These are phyloP conservation scores for Alexandromys fortis DNA, from an alignment of 2,113 vertebrate genomes.

Conservation along the genomic window DNA sequence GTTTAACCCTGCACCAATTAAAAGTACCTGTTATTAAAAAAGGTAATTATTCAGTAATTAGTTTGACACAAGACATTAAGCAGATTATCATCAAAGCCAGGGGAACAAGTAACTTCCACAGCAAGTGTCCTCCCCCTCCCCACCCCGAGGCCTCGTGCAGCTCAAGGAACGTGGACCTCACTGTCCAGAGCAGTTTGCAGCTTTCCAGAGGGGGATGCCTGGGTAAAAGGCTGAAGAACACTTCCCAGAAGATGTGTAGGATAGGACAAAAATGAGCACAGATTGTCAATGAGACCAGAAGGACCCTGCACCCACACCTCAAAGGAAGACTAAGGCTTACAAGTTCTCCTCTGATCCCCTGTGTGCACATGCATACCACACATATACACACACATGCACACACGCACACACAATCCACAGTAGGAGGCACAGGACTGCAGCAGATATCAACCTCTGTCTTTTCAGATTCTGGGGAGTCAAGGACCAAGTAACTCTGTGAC, in stretches of 20 bases:
- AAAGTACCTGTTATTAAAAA: conserved; percentile 80
- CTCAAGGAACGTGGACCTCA: not conserved
- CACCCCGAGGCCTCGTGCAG: not conserved
- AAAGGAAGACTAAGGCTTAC: not conserved
- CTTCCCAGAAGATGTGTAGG: not conserved
- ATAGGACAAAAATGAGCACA: fast-evolving
- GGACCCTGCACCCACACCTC: not conserved
- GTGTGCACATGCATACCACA: not conserved
- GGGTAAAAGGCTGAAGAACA: not conserved
- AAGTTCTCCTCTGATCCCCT: not conserved
- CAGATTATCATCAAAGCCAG: conserved; percentile 83
- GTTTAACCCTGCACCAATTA: conserved; percentile 77
- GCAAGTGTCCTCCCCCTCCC: not conserved
- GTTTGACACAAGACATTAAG: conserved; percentile 83
- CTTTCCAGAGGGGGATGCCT: not conserved
- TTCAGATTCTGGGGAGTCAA: not conserved
- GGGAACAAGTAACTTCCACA: conserved; percentile 76
- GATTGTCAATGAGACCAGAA: not conserved
- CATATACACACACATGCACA: not conserved
- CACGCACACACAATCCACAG: not conserved
- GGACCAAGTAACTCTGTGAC: not conserved
- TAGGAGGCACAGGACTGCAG: not conserved
- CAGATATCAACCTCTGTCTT: not conserved
- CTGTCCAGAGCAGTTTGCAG: not conserved
- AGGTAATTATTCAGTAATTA: conserved; percentile 82